Percentiles rank a stretch among this genome's conserved stretches.
These are phyloP conservation scores for Pantherophis guttatus DNA, from an alignment of 2,113 vertebrate genomes.

Conservation along the genomic window DNA sequence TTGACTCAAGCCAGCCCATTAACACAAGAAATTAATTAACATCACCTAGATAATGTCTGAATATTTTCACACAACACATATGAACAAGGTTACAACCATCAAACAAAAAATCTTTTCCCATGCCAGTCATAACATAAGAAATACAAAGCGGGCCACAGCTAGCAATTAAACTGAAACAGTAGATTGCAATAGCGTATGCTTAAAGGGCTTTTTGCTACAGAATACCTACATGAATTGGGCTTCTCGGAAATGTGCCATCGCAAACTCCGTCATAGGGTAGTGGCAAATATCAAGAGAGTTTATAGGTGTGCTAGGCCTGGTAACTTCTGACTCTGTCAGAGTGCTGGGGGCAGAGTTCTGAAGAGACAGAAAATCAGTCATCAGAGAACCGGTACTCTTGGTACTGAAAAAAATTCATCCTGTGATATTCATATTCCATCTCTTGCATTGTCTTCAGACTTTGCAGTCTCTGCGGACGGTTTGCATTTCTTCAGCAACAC, in stretches of 20 bases:
- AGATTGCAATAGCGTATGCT: not conserved
- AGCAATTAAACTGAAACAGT: not conserved
- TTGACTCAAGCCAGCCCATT: no score
- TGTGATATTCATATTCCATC: not conserved
- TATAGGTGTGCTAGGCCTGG: not conserved
- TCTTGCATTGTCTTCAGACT: not conserved
- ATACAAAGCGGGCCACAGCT: not conserved
- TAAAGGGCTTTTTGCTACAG: not conserved
- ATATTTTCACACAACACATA: not conserved
- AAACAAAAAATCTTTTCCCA: not conserved
- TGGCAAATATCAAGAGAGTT: conserved; percentile 29
- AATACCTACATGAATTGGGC: conserved; percentile 66
- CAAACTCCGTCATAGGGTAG: conserved; percentile 81
- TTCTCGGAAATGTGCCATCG: conserved; percentile 78
- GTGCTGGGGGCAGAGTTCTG: conserved; percentile 42
- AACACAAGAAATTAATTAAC: not conserved
- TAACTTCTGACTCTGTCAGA: conserved; percentile 26
- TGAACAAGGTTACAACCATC: not conserved
- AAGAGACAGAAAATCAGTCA: conserved; percentile 23
- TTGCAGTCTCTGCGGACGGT: not conserved
- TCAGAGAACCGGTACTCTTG: conserved; percentile 3
- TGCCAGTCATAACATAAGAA: not conserved
- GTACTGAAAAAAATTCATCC: not conserved
- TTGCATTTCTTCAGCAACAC: not conserved
- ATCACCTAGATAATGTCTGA: not conserved